Evolutionary conservation across 30 jellyfish, hydroid and myxozoan genomes (phyloP).

Genomic region (Pseudorhiza aurosa): DNA sequence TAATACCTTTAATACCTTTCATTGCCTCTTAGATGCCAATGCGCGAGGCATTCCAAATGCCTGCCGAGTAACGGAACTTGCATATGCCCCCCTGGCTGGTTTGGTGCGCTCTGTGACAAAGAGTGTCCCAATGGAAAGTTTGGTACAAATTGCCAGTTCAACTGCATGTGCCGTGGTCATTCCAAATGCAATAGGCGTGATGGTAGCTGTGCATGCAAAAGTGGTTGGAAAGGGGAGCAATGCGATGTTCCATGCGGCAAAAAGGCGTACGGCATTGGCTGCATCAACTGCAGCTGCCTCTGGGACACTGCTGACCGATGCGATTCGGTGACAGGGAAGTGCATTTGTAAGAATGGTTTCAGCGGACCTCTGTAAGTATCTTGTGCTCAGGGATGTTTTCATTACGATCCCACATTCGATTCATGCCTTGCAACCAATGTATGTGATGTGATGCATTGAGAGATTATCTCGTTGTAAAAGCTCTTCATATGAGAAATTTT

Average conservation of each 20-base stretch:
- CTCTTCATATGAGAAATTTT: too few species aligned
- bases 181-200: slow-evolving; percentile 59
- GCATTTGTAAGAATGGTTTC: slow-evolving; percentile 80
- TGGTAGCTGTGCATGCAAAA: slow-evolving; percentile 80
- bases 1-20: too few species aligned
- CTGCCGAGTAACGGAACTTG: slow-evolving; percentile 75
- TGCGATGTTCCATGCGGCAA: slow-evolving; percentile 62
- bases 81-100: slow-evolving; percentile 87
- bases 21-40: slow-evolving; percentile 67
- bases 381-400: too few species aligned
- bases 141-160: slow-evolving; percentile 66
- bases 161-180: slow-evolving; percentile 74
- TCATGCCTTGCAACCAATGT: too few species aligned
- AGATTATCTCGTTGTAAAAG: too few species aligned
- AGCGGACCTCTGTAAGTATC: slow-evolving; percentile 43
- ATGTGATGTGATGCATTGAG: too few species aligned
- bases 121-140: slow-evolving; percentile 72
- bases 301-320: slow-evolving; percentile 49
- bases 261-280: slow-evolving; percentile 67
- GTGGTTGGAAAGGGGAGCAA: slow-evolving; percentile 74
- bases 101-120: slow-evolving; percentile 51
- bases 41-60: slow-evolving; percentile 80
- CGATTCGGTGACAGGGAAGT: slow-evolving; percentile 74
- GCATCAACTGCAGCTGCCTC: slow-evolving; percentile 66
- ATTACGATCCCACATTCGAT: too few species aligned